phyloP scores from a whole-genome alignment of 2,113 vertebrate genomes.

The Clupea harengus region DNA sequence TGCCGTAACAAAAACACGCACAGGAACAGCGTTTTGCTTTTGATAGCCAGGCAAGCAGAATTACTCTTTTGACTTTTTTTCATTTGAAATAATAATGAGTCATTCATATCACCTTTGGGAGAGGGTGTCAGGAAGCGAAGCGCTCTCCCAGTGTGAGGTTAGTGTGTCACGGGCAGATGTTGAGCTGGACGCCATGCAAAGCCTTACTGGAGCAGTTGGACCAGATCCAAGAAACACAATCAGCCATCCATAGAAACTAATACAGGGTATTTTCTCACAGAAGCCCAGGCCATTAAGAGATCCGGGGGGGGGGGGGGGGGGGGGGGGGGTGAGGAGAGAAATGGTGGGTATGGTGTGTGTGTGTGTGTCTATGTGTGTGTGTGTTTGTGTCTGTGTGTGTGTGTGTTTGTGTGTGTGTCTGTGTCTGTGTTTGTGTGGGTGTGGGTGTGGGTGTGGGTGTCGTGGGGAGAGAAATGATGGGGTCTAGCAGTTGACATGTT shows the following conservation, averaged over 20 bases:
- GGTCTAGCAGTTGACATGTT: too few relatives aligned
- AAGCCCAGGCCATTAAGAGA: neutral
- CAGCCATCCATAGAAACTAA: neutral
- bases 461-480: too few relatives aligned
- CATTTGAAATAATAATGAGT: neutral
- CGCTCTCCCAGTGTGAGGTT: neutral
- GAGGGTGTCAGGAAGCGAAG: neutral
- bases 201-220: neutral
- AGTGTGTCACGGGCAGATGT: neutral
- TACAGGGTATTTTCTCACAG: slow-evolving; percentile 6
- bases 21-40: neutral
- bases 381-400: too few relatives aligned
- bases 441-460: too few relatives aligned
- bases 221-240: slow-evolving; percentile 1
- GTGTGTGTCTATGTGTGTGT: too few relatives aligned
- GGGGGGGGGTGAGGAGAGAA: neutral
- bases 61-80: neutral
- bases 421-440: too few relatives aligned
- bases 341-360: too few relatives aligned
- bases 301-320: neutral
- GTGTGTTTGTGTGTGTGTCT: too few relatives aligned
- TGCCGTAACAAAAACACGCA: neutral
- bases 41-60: neutral
- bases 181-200: neutral
- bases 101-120: neutral